phyloP scores from a whole-genome alignment of 2,888 invertebrate genomes.

The Agrochola litura region DNA sequence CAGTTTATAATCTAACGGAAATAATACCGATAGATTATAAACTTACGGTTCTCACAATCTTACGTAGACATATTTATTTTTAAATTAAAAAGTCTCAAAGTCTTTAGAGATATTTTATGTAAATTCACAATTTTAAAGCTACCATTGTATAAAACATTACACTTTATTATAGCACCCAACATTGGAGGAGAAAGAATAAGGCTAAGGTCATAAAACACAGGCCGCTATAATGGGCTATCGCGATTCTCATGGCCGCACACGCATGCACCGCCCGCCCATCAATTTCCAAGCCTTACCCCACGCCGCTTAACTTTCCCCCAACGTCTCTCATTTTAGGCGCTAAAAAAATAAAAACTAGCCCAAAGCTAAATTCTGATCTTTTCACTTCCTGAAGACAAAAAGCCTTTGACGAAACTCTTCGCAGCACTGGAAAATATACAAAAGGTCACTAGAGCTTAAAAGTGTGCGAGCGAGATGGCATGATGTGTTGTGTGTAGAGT shows the following conservation, averaged over 20 bases:
- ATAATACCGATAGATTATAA: too few species aligned
- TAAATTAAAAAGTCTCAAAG: too few species aligned
- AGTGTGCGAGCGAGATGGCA: constrained; percentile 77
- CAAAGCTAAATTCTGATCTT: constrained; percentile 80
- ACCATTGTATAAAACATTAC: not conserved
- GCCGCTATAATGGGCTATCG: constrained; percentile 27
- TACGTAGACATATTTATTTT: too few species aligned
- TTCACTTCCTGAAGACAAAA: constrained; percentile 84
- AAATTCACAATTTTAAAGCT: not conserved
- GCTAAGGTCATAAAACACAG: constrained; percentile 30
- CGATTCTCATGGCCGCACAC: constrained; percentile 41
- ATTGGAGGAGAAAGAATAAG: constrained; percentile 35
- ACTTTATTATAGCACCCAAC: not conserved
- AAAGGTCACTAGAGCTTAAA: constrained; percentile 87
- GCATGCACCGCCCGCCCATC: constrained; percentile 47
- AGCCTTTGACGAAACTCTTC: constrained; percentile 84
- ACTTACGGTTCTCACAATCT: too few species aligned
- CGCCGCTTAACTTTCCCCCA: constrained; percentile 41
- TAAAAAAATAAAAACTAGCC: constrained; percentile 75
- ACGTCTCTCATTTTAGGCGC: constrained; percentile 23
- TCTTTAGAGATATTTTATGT: too few species aligned
- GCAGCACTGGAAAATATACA: constrained; percentile 86
- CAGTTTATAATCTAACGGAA: too few species aligned
- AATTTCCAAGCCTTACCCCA: constrained; percentile 53
- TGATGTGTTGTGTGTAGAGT: constrained; percentile 62